These are phyloP conservation scores for Autographa gamma DNA, from an alignment of 2,888 invertebrate genomes.

Conservation along the genomic window DNA sequence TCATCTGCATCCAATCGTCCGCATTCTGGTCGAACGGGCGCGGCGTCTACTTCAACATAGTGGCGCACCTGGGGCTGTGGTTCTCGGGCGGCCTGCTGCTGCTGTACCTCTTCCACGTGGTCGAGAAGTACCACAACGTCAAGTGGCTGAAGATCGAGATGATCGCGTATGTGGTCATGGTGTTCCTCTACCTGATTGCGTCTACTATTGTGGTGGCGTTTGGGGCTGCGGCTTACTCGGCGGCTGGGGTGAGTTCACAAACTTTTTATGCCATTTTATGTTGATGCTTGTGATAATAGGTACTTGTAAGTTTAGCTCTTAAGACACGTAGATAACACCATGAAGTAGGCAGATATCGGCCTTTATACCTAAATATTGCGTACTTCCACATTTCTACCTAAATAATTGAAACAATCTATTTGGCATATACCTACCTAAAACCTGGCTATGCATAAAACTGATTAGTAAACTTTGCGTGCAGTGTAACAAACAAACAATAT, in stretches of 20 bases:
- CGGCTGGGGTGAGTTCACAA: constrained; percentile 92
- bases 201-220: constrained; percentile 92
- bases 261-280: too few species aligned
- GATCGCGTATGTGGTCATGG: constrained; percentile 91
- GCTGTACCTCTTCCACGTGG: constrained; percentile 94
- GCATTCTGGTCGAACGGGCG: constrained; percentile 89
- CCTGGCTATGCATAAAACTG: too few species aligned
- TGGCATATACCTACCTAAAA: too few species aligned
- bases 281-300: too few species aligned
- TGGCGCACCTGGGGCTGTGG: constrained; percentile 94
- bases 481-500: too few species aligned
- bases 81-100: constrained; percentile 92
- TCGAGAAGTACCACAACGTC: constrained; percentile 94
- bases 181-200: constrained; percentile 92
- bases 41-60: constrained; percentile 93
- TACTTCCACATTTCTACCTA: too few species aligned
- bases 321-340: too few species aligned
- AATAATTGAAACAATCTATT: too few species aligned
- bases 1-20: constrained; percentile 93
- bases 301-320: too few species aligned
- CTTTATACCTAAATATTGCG: too few species aligned
- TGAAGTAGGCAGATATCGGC: too few species aligned
- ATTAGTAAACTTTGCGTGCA: too few species aligned
- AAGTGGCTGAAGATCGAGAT: constrained; percentile 96
- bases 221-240: constrained; percentile 90